These are phyloP conservation scores for Aleiodes alternator DNA, from an alignment of 2,888 invertebrate genomes.

Conservation along the genomic window DNA sequence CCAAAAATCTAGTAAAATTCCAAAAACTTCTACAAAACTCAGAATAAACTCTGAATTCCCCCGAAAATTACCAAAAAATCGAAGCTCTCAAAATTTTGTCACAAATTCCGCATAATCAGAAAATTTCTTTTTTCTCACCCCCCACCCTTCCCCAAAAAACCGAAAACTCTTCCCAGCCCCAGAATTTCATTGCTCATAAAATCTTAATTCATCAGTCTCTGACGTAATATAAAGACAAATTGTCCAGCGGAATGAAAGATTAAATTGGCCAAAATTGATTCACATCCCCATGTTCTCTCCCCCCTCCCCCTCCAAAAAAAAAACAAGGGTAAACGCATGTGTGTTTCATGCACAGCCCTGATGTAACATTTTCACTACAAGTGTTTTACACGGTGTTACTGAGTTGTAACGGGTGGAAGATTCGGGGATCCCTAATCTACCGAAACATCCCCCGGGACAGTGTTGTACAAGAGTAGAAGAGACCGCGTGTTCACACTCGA, in stretches of 20 bases:
- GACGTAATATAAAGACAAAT: constrained; percentile 31
- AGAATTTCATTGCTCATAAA: neutral
- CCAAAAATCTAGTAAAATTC: too few relatives aligned
- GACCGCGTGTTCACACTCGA: constrained; percentile 57
- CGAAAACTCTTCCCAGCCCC: neutral
- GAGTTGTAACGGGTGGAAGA: constrained; percentile 63
- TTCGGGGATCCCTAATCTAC: constrained; percentile 73
- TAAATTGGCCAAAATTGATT: constrained; percentile 73
- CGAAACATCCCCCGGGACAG: constrained; percentile 72
- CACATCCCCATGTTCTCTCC: constrained; percentile 52
- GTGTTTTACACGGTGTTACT: constrained; percentile 73
- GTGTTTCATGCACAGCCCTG: constrained; percentile 3
- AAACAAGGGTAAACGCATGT: constrained; percentile 8
- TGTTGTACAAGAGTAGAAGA: constrained; percentile 47
- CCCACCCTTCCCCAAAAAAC: too few relatives aligned
- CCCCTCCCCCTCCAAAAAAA: constrained; percentile 5
- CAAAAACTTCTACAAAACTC: too few relatives aligned
- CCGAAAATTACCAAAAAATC: too few relatives aligned
- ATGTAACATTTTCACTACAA: constrained; percentile 66
- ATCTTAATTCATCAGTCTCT: constrained; percentile 2
- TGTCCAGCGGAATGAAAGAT: constrained; percentile 64
- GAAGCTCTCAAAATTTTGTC: too few relatives aligned
- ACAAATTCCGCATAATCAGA: too few relatives aligned
- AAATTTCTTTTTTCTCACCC: too few relatives aligned
- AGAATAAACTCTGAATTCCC: too few relatives aligned